These are phyloP conservation scores for Saturnia pavonia DNA, from an alignment of 2,888 invertebrate species.

Conservation along the genomic window DNA sequence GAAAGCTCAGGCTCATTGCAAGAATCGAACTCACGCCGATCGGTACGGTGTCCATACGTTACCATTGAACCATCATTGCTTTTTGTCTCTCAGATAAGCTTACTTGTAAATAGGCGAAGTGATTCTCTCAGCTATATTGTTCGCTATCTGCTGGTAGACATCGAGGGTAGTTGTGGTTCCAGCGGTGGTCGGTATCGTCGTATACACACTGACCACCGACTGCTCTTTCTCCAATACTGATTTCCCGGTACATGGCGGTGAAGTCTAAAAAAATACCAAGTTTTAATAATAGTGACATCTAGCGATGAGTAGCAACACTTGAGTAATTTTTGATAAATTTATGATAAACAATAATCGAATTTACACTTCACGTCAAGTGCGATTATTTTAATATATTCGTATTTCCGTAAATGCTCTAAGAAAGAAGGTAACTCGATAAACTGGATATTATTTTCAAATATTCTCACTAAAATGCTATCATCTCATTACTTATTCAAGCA, in stretches of 20 bases:
- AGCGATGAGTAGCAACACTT: neutral
- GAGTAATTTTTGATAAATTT: neutral
- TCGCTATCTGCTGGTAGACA: slow-evolving; percentile 73
- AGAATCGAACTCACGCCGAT: neutral
- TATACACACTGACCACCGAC: slow-evolving; percentile 74
- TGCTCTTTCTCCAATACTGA: slow-evolving; percentile 49
- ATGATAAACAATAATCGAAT: no score
- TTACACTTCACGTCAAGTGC: no score
- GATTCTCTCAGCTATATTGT: slow-evolving; percentile 69
- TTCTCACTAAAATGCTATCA: no score
- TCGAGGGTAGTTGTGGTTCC: slow-evolving; percentile 45
- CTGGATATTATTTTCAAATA: no score
- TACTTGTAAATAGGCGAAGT: slow-evolving; percentile 73
- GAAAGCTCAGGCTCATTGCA: neutral
- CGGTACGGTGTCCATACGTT: neutral
- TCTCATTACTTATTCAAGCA: no score
- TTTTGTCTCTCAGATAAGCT: neutral
- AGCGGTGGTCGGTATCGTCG: slow-evolving; percentile 50
- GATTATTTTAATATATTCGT: no score
- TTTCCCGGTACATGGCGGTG: slow-evolving; percentile 46
- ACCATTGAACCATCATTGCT: neutral
- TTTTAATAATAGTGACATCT: slow-evolving; percentile 10
- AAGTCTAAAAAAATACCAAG: slow-evolving; percentile 46
- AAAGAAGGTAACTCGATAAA: no score
- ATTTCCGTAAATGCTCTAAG: no score